Percentiles rank a stretch among this genome's conserved stretches.
Conservation (phyloP, 2,113 vertebrate species). For the Clarias batrachus region DNA sequence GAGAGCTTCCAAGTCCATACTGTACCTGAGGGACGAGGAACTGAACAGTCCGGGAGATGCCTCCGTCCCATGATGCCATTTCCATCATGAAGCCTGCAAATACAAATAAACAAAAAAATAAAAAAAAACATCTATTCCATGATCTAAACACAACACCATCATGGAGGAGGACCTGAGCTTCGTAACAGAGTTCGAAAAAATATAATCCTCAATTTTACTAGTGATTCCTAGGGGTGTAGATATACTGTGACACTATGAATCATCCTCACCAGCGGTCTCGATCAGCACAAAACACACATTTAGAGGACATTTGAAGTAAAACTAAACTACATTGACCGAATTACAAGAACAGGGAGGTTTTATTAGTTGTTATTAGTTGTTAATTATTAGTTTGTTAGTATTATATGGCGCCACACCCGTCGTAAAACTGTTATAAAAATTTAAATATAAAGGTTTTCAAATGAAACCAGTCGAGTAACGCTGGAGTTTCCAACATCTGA, state of each 20-base stretch:
- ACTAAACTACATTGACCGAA: too few species aligned
- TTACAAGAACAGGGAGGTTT: too few species aligned
- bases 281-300: too few species aligned
- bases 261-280: not conserved
- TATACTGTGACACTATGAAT: not conserved
- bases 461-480: too few species aligned
- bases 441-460: too few species aligned
- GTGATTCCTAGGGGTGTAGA: not conserved
- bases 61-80: slow-evolving; percentile 98
- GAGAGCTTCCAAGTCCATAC: not conserved
- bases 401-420: not conserved
- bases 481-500: too few species aligned
- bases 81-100: slow-evolving; percentile 98
- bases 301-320: too few species aligned
- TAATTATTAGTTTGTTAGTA: too few species aligned
- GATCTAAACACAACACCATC: not conserved
- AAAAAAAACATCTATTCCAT: not conserved
- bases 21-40: slow-evolving; percentile 93
- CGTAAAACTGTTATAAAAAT: not conserved
- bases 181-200: not conserved
- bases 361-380: too few species aligned
- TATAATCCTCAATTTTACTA: not conserved
- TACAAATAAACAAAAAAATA: not conserved
- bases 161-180: not conserved
- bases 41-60: slow-evolving; percentile 94